These are phyloP conservation scores for Typhlichthys subterraneus DNA, from an alignment of 2,797 vertebrate species.

Conservation along the genomic window DNA sequence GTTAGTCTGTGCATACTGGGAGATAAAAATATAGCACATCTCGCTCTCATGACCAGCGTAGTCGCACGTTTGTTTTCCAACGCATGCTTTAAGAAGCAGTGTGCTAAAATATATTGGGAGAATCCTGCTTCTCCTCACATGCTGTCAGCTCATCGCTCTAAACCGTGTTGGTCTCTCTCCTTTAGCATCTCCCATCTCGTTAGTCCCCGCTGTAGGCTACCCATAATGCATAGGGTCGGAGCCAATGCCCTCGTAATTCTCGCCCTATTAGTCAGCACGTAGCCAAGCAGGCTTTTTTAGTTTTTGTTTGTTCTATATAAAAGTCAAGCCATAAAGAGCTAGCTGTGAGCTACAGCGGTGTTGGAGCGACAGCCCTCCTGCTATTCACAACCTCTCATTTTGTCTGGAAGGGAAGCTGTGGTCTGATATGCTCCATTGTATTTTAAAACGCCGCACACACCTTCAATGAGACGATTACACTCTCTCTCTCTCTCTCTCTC, in stretches of 20 bases:
- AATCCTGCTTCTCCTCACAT: conserved; percentile 22
- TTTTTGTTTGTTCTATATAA: conserved; percentile 60
- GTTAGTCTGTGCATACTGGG: too few species aligned
- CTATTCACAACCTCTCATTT: conserved; percentile 58
- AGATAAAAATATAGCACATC: too few species aligned
- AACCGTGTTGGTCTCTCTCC: conserved; percentile 50
- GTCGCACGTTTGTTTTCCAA: too few species aligned
- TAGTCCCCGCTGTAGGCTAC: conserved; percentile 52
- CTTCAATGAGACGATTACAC: conserved; percentile 74
- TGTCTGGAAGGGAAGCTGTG: conserved; percentile 51
- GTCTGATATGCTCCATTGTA: conserved; percentile 49
- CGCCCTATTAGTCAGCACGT: conserved; percentile 60
- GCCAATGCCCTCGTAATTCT: conserved; percentile 62
- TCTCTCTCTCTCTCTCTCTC: conserved; percentile 28
- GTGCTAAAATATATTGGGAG: background rate
- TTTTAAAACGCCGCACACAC: conserved; percentile 60
- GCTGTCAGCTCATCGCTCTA: conserved; percentile 41
- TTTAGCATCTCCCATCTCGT: conserved; percentile 48
- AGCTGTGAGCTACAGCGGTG: conserved; percentile 50
- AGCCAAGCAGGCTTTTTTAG: conserved; percentile 66
- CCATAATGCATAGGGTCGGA: conserved; percentile 33
- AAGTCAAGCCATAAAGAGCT: conserved; percentile 64
- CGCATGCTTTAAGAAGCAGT: too few species aligned
- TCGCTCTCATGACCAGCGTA: too few species aligned
- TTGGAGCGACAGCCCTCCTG: conserved; percentile 35